Base-by-base conservation (phyloP, 2,113 vertebrate genomes). In the Sinocyclocheilus rhinocerous region DNA sequence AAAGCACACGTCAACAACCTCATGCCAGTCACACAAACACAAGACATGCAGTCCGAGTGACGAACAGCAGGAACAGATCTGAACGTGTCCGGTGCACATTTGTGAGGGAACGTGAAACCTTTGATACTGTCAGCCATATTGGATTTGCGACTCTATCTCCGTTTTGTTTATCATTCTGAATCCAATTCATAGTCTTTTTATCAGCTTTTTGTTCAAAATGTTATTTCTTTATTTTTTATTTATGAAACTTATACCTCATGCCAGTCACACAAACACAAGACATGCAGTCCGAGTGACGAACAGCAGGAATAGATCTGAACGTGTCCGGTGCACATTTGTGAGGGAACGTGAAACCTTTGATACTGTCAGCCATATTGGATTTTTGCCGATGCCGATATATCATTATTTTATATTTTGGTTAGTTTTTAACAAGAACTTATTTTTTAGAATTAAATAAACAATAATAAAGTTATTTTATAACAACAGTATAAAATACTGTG, bases 61-160 rank as follows among this genome's bases (percentile, higher is more conserved):
- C n/a, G 72, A 81, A 65, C n/a, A 48, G 59, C 61, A 65, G 36
- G 57, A 59, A 48, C 79, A 81, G 36, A 65, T 79, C 55, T 79
- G 29, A 39, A 59, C 5, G 15, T 26, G 26, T 76, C 42, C 12
- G 52, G 48, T 77, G 76, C 52, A 39, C 18, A 16, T 36, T 26
- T 26, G 16, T 77, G 26, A 77, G 48, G 9, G 48, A 13, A 26
- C 10, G 26, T 39, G 33, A 22, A 10, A 72, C 36, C 20, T 6
- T 39, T 69, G 16, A 33, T 10, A 9, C 33, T 12, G 18, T 42
- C 22, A 39, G 69, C 4, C 29, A 33, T n/a, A n/a, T n/a, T n/a
- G n/a, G n/a, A n/a, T n/a, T n/a, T n/a, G 1, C 29, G 29, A 29
- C 29, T 29, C 29, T 29, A 29, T 29, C 29, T 29, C 1, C 29